Conservation (phyloP, 2,113 vertebrate species). For the Phrynosoma blainvillii region DNA sequence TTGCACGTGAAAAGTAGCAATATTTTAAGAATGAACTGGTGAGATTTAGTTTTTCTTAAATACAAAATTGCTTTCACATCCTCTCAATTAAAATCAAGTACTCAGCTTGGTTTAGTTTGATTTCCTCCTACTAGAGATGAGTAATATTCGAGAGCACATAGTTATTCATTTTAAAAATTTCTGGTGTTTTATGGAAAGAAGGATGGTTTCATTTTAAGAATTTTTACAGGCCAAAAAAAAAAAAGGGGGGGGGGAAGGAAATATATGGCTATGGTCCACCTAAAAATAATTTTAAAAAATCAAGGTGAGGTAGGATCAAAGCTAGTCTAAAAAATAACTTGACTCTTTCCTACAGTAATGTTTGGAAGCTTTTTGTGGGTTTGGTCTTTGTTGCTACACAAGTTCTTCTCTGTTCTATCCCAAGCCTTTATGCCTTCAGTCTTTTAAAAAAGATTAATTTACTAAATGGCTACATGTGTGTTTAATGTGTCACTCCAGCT, state of each 20-base stretch:
- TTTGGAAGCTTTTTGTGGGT: neutral
- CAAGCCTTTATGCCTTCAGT: fast-evolving
- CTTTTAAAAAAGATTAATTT: neutral
- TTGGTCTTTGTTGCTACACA: neutral
- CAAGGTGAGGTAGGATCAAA: neutral
- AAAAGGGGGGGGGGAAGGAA: no score
- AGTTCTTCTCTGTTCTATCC: neutral
- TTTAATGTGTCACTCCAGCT: neutral
- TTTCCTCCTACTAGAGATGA: neutral
- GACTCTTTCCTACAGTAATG: neutral
- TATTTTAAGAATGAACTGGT: conserved; percentile 9
- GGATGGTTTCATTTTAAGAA: neutral
- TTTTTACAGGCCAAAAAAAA: neutral
- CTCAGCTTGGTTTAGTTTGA: neutral
- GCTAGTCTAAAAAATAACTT: neutral
- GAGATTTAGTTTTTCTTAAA: neutral
- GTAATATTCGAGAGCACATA: neutral
- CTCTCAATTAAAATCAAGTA: neutral
- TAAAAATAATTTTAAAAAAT: neutral
- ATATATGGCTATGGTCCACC: neutral
- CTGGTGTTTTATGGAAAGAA: neutral
- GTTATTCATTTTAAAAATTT: neutral
- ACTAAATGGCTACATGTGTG: neutral
- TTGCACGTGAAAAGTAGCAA: neutral
- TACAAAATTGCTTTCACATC: neutral